These are phyloP conservation scores for Colletes collaris DNA, from an alignment of 2,888 invertebrate genomes.

Conservation along the genomic window DNA sequence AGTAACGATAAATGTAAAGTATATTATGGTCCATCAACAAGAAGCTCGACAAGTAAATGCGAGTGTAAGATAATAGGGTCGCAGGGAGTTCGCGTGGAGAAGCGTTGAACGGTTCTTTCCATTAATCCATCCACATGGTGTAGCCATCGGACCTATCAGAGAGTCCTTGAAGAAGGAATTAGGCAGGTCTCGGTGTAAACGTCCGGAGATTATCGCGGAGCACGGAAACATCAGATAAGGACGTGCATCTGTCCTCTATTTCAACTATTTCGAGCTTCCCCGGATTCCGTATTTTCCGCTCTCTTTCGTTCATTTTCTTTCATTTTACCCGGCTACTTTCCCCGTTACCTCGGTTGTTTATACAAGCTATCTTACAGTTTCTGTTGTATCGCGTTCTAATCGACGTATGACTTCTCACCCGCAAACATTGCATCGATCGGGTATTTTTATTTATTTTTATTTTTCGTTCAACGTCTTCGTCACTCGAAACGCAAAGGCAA, in stretches of 20 bases:
- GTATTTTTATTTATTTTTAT: too few relatives aligned
- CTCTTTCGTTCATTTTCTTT: neutral
- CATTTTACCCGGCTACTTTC: neutral
- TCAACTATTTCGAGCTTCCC: slow-evolving; percentile 50
- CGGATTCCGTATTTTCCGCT: neutral
- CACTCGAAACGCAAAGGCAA: too few relatives aligned
- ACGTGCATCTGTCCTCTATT: slow-evolving; percentile 62
- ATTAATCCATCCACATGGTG: slow-evolving; percentile 55
- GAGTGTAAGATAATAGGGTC: neutral
- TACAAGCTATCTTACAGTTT: neutral
- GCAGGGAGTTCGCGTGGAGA: slow-evolving; percentile 16
- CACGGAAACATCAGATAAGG: slow-evolving; percentile 61
- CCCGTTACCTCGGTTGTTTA: neutral
- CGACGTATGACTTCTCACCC: too few relatives aligned
- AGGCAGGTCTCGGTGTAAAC: slow-evolving; percentile 59
- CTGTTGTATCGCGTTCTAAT: too few relatives aligned
- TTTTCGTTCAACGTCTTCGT: too few relatives aligned
- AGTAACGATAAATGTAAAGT: neutral
- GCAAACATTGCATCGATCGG: too few relatives aligned
- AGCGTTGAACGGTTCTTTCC: slow-evolving; percentile 58
- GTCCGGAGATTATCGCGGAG: slow-evolving; percentile 53
- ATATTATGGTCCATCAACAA: neutral
- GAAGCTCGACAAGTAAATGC: neutral
- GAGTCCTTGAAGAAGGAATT: slow-evolving; percentile 58
- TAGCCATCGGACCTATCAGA: slow-evolving; percentile 41